Conservation (phyloP, 2,797 vertebrate genomes). For the Sylvia borin region DNA sequence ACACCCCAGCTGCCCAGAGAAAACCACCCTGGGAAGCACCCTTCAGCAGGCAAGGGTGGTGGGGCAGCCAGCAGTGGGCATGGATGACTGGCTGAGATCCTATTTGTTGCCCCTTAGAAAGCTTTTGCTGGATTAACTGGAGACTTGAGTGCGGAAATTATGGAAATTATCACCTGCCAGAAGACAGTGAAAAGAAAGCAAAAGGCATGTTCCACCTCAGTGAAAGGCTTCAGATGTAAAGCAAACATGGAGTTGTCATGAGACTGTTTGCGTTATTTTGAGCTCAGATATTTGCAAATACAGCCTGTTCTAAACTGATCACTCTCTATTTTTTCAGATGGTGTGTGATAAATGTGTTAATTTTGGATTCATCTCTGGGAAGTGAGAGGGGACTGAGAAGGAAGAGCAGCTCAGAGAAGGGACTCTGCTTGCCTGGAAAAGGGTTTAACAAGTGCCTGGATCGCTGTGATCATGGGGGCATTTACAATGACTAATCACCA, state of each 20-base stretch:
- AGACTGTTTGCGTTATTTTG: constrained; percentile 30
- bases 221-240: background rate
- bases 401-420: background rate
- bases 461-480: background rate
- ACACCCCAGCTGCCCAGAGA: rapidly evolving
- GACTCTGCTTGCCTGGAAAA: background rate
- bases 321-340: background rate
- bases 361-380: constrained; percentile 31
- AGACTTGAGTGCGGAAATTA: background rate
- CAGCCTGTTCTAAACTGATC: constrained; percentile 36
- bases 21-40: background rate
- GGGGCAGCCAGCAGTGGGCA: background rate
- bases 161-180: background rate
- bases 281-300: constrained; percentile 67
- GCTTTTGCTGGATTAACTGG: background rate
- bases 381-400: background rate
- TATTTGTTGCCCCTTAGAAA: background rate
- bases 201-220: background rate
- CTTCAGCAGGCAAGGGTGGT: background rate
- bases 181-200: background rate
- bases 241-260: background rate
- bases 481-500: background rate
- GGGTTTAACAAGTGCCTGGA: background rate
- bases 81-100: background rate
- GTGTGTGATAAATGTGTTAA: constrained; percentile 47